Base-by-base conservation (phyloP, 1,140 invertebrate genomes). In the Fragariocoptes setiger region DNA sequence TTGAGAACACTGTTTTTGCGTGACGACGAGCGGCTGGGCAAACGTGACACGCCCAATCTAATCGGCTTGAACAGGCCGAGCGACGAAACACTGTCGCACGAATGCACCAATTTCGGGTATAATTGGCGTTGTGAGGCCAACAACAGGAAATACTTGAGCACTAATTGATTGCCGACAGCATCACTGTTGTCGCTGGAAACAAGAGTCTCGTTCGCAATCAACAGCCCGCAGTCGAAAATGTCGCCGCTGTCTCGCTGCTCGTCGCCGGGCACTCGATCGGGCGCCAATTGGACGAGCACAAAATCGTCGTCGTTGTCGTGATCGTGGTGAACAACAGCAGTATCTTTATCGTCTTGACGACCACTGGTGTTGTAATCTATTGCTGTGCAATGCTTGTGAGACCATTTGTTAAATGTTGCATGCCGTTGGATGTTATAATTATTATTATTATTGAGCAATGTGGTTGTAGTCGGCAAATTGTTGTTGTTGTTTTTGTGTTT, bases 101-200 rank as follows among this genome's bases (percentile, higher is more conserved):
- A 8, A 31, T 31, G 25, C 5, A 68, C 65, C 3, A 62, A 56
- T 50, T 68, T 71, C 1, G 74, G 73, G 56, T 72, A 74, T 2
- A 71, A 55, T 49, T 74, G 71, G 16, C 63, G 57, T 47, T 64
- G 56, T 45, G 68, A 69, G 0, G 71, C 76, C 3, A 77, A 54
- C 42, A 78, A 65, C 2, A 76, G 58, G 52, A 72, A 76, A 52
- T 68, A 76, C 49, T 72, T 71, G 0, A 77, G 58, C 39, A 60
- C 61, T 3, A 76, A 62, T 8, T 44, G 50, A 25, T 49, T 47
- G 18, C 46, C 47, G 12, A 50, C 44, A 14, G 44, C 41, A n/a
- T n/a, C n/a, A n/a, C n/a, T n/a, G n/a, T n/a, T n/a, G n/a, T n/a
- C n/a, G 31, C 62, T 56, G 46, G 56, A 50, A 19, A 42, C 40